A percentile compares a stretch with the other conserved stretches of the same genome.
Evolutionary conservation across 2,888 invertebrate genomes (phyloP).

Genomic region (Quadroppia sp.): DNA sequence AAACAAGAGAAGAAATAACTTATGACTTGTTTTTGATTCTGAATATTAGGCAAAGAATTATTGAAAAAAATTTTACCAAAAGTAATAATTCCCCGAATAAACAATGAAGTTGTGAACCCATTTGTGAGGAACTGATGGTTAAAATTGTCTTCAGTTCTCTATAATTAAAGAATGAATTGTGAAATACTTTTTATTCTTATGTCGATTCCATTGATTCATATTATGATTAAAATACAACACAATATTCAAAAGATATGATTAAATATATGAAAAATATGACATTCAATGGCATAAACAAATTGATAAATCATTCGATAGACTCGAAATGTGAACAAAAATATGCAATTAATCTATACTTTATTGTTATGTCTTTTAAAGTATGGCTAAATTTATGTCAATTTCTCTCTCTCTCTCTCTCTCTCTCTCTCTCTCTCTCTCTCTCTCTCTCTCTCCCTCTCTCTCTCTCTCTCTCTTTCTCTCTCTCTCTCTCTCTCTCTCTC

Average conservation of each 20-base stretch:
- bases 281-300: slow-evolving; percentile 26
- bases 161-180: background rate
- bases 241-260: background rate
- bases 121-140: background rate
- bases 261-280: slow-evolving; percentile 8
- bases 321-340: slow-evolving; percentile 6
- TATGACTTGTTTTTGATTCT: no score
- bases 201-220: background rate
- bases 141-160: background rate
- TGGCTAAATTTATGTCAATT: background rate
- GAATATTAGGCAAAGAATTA: no score
- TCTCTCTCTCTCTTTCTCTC: slow-evolving; percentile 15
- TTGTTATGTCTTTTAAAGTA: slow-evolving; percentile 1
- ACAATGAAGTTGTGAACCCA: background rate
- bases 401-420: background rate
- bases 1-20: no score
- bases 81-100: no score
- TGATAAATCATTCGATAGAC: slow-evolving; percentile 20
- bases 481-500: background rate
- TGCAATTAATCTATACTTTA: slow-evolving; percentile 6
- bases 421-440: background rate
- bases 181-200: background rate
- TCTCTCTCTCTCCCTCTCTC: background rate
- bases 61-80: background rate
- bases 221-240: background rate